These are phyloP conservation scores for Mylabris sibirica DNA, from an alignment of 2,888 invertebrate genomes.

Conservation along the genomic window DNA sequence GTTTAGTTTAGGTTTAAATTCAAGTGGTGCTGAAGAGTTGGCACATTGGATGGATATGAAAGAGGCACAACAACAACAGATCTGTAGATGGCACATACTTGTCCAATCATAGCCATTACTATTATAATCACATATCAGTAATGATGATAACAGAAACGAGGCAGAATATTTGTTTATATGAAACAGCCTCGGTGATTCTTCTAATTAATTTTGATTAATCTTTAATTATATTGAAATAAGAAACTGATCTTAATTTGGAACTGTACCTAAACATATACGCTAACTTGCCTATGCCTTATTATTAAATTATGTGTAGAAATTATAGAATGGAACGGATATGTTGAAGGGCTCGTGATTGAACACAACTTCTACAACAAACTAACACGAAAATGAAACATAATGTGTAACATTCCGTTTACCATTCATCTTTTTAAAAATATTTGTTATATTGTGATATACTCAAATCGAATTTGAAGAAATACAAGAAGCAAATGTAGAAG, in stretches of 20 bases:
- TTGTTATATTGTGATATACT: constrained; percentile 53
- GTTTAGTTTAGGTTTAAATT: constrained; percentile 92
- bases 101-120: constrained; percentile 69
- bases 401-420: constrained; percentile 39
- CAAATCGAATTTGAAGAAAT: constrained; percentile 49
- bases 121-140: constrained; percentile 21
- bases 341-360: constrained; percentile 43
- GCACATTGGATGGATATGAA: constrained; percentile 95
- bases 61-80: constrained; percentile 86
- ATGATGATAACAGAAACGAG: neutral
- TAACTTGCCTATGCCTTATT: constrained; percentile 40
- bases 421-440: constrained; percentile 35
- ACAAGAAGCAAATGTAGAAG: neutral
- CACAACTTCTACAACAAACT: constrained; percentile 20
- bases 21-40: constrained; percentile 90
- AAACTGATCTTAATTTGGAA: neutral
- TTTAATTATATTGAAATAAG: neutral
- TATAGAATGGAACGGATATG: constrained; percentile 39
- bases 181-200: neutral
- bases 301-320: constrained; percentile 33
- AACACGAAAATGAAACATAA: too few relatives aligned
- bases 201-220: neutral
- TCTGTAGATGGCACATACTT: constrained; percentile 93
- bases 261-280: constrained; percentile 31
- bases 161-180: neutral